Evolutionary conservation across 2,797 vertebrate species (phyloP), one percentile per base, ranked within the genome.

Genomic region (Cygnus olor): DNA sequence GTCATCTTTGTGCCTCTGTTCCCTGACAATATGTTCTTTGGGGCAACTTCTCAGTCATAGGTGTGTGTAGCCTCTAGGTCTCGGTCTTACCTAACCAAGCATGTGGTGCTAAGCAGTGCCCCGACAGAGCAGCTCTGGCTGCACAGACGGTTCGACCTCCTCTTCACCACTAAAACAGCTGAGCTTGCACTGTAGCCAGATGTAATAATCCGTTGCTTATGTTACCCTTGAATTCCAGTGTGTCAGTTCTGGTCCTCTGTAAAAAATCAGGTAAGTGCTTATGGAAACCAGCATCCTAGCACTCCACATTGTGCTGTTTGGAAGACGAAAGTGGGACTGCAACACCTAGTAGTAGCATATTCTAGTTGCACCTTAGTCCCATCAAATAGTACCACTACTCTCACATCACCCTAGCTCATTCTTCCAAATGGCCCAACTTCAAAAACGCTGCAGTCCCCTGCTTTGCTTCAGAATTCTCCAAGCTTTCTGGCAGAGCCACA

Each of bases 231-330:
- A 94, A 85, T 94, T 94, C 86, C 84, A 90, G 60, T 1, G 9
- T 85, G 92, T 93, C 84, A 87, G 68, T 85, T 92, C 84, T 0
- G 0, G 71, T 92, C 94, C 90, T 93, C 60, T 36, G 81, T 93
- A 91, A 87, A 93, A 93, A 89, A 90, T 78, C 60, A 85, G 45
- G 65, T 40, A 93, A 87, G 91, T 74, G 79, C 86, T 92, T 87
- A 90, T 78, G 89, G 72, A 94, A 96, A 92, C 88, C 90, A 94
- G 81, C 71, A 78, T 90, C 74, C 64, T 68, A 89, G 64, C 64
- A 61, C 64, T 94, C 68, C 44, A 66, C 27, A 2, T 61, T 64
- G 68, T 74, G 40, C 78, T 70, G 32, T 30, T 49, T 73, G 61
- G 79, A 82, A 93, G 53, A 73, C 22, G 53, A 57, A 89, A 91